Conservation (phyloP, 1,140 invertebrate genomes). For the Bombus balteatus region DNA sequence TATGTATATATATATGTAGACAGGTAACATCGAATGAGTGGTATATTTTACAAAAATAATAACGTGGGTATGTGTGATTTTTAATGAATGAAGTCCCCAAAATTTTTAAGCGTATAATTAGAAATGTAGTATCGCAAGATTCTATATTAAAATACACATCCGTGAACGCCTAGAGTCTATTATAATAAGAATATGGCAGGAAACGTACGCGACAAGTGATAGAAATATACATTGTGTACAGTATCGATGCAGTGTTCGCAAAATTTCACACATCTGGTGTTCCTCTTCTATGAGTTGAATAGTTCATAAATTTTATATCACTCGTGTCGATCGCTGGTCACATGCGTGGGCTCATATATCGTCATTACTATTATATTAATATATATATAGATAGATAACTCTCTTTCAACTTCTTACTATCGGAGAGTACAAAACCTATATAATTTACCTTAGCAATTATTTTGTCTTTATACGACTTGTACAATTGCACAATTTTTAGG, state of each 20-base stretch:
- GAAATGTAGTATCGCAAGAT: neutral
- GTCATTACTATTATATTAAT: slow-evolving; percentile 19
- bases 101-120: neutral
- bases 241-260: slow-evolving; percentile 60
- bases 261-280: slow-evolving; percentile 36
- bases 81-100: neutral
- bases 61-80: neutral
- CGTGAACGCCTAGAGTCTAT: slow-evolving; percentile 14
- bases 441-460: slow-evolving; percentile 77
- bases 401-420: slow-evolving; percentile 41
- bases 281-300: slow-evolving; percentile 24
- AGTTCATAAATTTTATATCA: slow-evolving; percentile 36
- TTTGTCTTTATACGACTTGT: slow-evolving; percentile 68
- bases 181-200: slow-evolving; percentile 39
- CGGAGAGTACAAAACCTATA: slow-evolving; percentile 66
- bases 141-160: neutral
- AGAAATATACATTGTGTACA: slow-evolving; percentile 67
- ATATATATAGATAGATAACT: slow-evolving; percentile 24
- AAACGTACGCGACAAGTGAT: slow-evolving; percentile 63
- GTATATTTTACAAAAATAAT: neutral
- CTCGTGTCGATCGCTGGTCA: slow-evolving; percentile 46
- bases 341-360: slow-evolving; percentile 30
- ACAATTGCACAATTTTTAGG: slow-evolving; percentile 50
- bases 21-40: neutral
- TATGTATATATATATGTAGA: too few species aligned